Evolutionary conservation across 2,113 vertebrate species (phyloP).

Genomic region (Zosterops hypoxanthus): DNA sequence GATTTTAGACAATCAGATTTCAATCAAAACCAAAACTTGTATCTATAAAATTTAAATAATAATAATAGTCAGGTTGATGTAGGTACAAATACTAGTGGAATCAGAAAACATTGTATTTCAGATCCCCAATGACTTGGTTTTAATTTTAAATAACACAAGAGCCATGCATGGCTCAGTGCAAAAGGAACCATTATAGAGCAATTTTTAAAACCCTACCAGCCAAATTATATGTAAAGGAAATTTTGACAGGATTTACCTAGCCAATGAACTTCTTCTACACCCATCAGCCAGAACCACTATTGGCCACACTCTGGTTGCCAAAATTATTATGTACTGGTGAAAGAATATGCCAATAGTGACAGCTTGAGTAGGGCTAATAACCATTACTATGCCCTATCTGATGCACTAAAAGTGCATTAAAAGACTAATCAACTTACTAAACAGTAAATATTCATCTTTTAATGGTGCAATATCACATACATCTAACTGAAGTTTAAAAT

Average conservation of each 20-base stretch:
- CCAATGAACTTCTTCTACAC: not conserved
- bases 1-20: not conserved
- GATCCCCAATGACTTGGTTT: not conserved
- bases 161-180: not conserved
- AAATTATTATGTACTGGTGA: not conserved
- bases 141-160: not conserved
- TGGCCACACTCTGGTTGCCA: not conserved
- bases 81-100: not conserved
- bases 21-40: not conserved
- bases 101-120: not conserved
- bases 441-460: not conserved
- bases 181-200: not conserved
- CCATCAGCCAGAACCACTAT: not conserved
- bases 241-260: not conserved
- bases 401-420: slow-evolving; percentile 11
- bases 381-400: not conserved
- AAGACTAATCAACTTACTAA: not conserved
- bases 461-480: not conserved
- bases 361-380: slow-evolving; percentile 9
- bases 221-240: slow-evolving; percentile 43
- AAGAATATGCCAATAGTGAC: slow-evolving; percentile 39
- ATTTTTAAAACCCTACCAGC: slow-evolving; percentile 5
- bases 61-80: not conserved
- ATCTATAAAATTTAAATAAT: not conserved
- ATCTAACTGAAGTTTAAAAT: not conserved